These are phyloP conservation scores for Amphimedon queenslandica DNA, from an alignment of 37 sponge, comb jelly and placozoan genomes.

Conservation along the genomic window DNA sequence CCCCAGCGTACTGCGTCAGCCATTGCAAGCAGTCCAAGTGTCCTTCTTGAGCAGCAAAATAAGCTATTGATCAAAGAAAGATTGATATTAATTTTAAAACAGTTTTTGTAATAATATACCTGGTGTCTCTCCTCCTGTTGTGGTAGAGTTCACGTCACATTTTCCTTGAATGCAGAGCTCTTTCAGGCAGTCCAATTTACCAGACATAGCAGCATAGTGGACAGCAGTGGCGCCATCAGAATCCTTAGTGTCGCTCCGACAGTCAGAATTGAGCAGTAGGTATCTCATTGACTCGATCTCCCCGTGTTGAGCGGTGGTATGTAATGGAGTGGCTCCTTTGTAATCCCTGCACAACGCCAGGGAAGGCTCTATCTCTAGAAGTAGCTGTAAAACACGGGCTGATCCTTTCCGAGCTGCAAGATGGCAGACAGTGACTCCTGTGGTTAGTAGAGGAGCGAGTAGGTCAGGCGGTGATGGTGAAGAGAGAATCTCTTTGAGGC, in stretches of 20 bases:
- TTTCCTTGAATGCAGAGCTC: conserved; percentile 30
- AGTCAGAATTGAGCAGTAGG: conserved; percentile 37
- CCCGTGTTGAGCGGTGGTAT: conserved; percentile 75
- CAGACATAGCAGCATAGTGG: conserved; percentile 74
- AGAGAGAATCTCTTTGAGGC: conserved; percentile 44
- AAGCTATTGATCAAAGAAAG: conserved; percentile 33
- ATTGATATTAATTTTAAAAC: background rate
- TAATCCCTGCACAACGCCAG: conserved; percentile 36
- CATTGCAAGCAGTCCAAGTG: conserved; percentile 76
- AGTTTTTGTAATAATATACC: conserved; percentile 26
- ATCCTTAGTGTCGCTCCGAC: conserved; percentile 25
- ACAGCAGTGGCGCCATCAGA: conserved; percentile 80
- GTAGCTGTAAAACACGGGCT: conserved; percentile 25
- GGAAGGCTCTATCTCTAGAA: conserved; percentile 24
- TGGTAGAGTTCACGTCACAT: conserved; percentile 58
- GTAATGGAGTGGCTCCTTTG: conserved; percentile 77
- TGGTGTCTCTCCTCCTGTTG: conserved; percentile 83
- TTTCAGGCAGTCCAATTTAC: conserved; percentile 60
- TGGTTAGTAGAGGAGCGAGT: conserved; percentile 7
- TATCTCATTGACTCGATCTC: conserved; percentile 47
- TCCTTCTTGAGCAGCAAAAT: conserved; percentile 94
- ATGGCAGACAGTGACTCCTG: conserved; percentile 71
- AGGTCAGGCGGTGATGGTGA: conserved; percentile 4
- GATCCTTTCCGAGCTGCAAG: conserved; percentile 61
- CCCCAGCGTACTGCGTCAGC: conserved; percentile 49